phyloP scores from a whole-genome alignment of 2,797 vertebrate species.

The Crenichthys baileyi region DNA sequence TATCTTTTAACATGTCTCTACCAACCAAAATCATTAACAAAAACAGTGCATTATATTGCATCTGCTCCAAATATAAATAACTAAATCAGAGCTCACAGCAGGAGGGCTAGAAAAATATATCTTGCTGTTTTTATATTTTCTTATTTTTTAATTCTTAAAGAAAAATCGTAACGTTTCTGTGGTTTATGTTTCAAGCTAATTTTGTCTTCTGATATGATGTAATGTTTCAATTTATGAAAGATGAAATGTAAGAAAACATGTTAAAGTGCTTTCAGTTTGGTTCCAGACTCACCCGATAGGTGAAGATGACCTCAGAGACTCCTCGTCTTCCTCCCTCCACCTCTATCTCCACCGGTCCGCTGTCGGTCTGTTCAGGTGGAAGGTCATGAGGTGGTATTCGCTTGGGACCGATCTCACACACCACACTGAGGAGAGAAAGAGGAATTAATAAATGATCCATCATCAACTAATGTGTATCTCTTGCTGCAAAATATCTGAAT shows the following conservation, averaged over 20 bases:
- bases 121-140: no score
- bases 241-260: background rate
- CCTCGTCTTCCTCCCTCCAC: conserved; percentile 80
- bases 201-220: background rate
- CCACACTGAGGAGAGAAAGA: conserved; percentile 80
- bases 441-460: background rate
- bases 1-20: no score
- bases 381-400: conserved; percentile 35
- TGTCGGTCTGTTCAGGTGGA: background rate
- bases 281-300: conserved; percentile 84
- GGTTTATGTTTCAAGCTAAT: no score
- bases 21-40: no score
- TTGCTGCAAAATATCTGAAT: no score
- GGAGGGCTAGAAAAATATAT: no score
- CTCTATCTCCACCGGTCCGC: conserved; percentile 78
- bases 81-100: no score
- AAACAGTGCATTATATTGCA: no score
- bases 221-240: background rate
- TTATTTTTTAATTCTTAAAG: no score
- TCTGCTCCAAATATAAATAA: no score
- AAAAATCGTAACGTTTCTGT: no score
- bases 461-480: background rate
- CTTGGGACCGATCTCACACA: conserved; percentile 84
- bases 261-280: background rate
- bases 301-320: conserved; percentile 78